Percentiles rank a stretch among this genome's conserved stretches.
These are phyloP conservation scores for Neoitamus cyanurus DNA, from an alignment of 2,888 invertebrate species.

Conservation along the genomic window DNA sequence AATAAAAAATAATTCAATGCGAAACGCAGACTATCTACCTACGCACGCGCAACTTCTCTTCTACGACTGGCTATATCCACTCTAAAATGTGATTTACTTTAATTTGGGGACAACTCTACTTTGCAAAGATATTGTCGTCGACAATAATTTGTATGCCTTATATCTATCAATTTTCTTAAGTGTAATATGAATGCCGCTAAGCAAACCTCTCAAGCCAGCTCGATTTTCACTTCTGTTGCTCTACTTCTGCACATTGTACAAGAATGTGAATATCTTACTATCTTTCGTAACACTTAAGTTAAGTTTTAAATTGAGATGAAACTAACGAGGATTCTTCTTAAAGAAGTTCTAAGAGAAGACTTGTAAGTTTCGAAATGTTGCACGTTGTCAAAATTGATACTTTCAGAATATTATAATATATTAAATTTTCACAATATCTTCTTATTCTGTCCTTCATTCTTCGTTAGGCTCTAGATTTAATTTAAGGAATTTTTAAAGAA, in stretches of 20 bases:
- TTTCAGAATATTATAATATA: background rate
- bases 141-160: background rate
- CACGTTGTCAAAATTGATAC: background rate
- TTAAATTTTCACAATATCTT: background rate
- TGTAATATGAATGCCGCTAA: background rate
- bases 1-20: constrained; percentile 65
- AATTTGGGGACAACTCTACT: background rate
- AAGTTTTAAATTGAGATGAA: background rate
- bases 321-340: background rate
- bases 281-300: background rate
- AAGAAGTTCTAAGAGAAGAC: background rate
- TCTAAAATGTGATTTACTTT: constrained; percentile 22
- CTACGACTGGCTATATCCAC: background rate
- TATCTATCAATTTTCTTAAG: background rate
- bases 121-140: no score
- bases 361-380: background rate
- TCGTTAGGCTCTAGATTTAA: background rate
- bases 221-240: background rate
- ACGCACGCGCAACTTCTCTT: constrained; percentile 41
- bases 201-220: background rate
- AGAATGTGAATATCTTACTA: background rate
- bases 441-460: background rate
- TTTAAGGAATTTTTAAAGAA: background rate
- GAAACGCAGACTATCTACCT: constrained; percentile 21
- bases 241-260: background rate